Base-by-base conservation (phyloP, 2,888 invertebrate genomes). In the Cataglyphis livida region DNA sequence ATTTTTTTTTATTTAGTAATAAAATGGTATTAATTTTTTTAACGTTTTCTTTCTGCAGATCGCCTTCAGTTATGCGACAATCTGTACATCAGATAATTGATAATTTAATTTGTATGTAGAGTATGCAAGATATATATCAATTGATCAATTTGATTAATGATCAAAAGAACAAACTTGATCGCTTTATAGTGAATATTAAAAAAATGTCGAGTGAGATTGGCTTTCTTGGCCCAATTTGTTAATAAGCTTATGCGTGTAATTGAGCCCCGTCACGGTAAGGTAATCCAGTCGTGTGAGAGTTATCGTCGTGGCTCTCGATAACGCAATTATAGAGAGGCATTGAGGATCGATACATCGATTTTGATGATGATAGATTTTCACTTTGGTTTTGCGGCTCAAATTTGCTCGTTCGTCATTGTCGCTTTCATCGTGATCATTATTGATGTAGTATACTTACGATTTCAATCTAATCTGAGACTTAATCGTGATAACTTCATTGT, bases 221-320 rank as follows among this genome's bases (percentile, higher is more conserved):
- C 64, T 51, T 7, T 51, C 48, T 75, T 74, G 87, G 68, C 85
- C 82, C 41, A 76, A 68, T 85, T 88, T 70, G 68, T 82, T 76
- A 87, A 75, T 66, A 75, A 81, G 66, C 70, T 75, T 64, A 51
- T 44, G 75, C 71, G n/a, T 74, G 73, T 83, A 88, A 85, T 82
- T 83, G 75, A 48, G 38, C 62, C 62, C 28, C 81, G 85, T 84
- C 81, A 83, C 81, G 84, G 70, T 61, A 54, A 48, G 62, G 28
- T 75, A 84, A 71, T 64, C 71, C 84, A 64, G 76, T 82, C 85
- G 84, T 59, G 87, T 71, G 88, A 88, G 88, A 88, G 89, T 87
- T 66, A 84, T 87, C 85, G 81, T 85, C 81, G 59, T 82, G 81
- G 61, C 81, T 87, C 78, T 88, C 85, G 87, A 88, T 88, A 86